Evolutionary conservation across 2,113 vertebrate species (phyloP).

Genomic region (Ameiurus melas): DNA sequence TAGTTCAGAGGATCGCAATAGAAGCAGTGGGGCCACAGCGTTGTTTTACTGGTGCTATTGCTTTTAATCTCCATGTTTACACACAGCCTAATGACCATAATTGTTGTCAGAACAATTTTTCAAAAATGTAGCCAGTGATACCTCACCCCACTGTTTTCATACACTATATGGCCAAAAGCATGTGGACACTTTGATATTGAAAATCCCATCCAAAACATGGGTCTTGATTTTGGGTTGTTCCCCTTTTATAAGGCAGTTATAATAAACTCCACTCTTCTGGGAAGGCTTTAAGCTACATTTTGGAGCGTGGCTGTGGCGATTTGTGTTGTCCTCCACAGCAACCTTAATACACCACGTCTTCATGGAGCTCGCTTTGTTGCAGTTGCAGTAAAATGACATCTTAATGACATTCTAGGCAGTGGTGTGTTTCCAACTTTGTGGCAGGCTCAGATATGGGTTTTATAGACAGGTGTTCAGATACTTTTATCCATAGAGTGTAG

Average conservation of each 20-base stretch:
- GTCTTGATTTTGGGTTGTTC: neutral
- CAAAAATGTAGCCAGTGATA: neutral
- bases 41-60: neutral
- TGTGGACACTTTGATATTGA: neutral
- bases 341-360: neutral
- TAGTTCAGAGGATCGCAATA: neutral
- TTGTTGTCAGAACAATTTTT: neutral
- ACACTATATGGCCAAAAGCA: neutral
- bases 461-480: neutral
- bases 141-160: neutral
- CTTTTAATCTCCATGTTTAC: neutral
- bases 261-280: neutral
- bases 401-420: neutral
- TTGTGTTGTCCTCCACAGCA: neutral
- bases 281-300: neutral
- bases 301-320: neutral
- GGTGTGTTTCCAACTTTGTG: neutral
- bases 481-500: neutral
- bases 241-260: neutral
- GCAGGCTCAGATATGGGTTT: neutral
- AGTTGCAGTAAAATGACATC: neutral
- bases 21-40: neutral
- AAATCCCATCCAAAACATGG: neutral
- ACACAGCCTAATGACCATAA: neutral
- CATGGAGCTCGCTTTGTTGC: neutral